These are phyloP conservation scores for Idaea straminata DNA, from an alignment of 2,888 invertebrate genomes.

Conservation along the genomic window DNA sequence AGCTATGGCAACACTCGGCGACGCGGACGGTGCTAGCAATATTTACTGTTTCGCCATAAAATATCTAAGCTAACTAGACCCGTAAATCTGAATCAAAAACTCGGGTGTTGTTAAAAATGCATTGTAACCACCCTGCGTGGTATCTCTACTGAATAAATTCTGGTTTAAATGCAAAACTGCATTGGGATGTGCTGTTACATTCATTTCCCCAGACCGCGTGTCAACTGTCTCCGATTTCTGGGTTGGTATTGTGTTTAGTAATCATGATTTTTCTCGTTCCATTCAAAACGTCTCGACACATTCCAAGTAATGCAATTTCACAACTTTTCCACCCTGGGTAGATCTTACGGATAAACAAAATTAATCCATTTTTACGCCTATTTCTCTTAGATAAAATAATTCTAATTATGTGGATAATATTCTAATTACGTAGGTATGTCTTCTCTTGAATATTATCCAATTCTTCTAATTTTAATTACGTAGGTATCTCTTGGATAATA, in stretches of 20 bases:
- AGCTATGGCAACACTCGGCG: neutral
- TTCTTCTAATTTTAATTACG: no score
- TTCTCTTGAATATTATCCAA: no score
- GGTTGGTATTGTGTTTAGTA: constrained; percentile 3
- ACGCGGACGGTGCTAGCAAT: neutral
- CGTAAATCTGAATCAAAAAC: neutral
- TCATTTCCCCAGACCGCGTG: constrained; percentile 4
- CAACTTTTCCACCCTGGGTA: no score
- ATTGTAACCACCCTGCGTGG: neutral
- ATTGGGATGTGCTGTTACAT: constrained; percentile 2
- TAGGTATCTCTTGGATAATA: no score
- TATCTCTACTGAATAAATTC: neutral
- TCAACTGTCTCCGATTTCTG: neutral
- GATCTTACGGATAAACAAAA: no score
- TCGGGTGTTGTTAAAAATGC: neutral
- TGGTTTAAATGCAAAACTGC: constrained; percentile 12
- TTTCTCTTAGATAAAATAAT: no score
- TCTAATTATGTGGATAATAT: no score
- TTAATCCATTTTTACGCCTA: no score
- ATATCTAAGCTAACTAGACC: neutral
- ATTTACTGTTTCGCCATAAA: neutral
- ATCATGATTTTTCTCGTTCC: no score
- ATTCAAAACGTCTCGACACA: no score
- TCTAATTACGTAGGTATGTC: no score
- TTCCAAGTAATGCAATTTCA: no score